Evolutionary conservation across 2,113 vertebrate species (phyloP).

Genomic region (Mobula hypostoma): DNA sequence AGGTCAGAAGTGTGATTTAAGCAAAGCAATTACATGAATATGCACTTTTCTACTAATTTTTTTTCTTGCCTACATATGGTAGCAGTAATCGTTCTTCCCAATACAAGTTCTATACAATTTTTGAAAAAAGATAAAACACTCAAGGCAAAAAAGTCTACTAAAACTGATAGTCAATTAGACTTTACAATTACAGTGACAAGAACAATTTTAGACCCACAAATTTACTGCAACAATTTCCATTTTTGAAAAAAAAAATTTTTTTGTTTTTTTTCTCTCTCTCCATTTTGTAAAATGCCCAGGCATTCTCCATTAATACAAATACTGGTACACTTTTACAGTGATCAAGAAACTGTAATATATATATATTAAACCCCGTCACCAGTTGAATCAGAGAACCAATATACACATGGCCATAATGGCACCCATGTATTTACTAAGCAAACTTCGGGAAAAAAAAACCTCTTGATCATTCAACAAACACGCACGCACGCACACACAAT

Average conservation of each 20-base stretch:
- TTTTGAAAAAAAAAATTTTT: conserved; percentile 57
- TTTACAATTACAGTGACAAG: conserved; percentile 98
- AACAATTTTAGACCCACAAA: conserved; percentile 97
- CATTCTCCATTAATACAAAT: conserved; percentile 99
- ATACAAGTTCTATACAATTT: conserved; percentile 80
- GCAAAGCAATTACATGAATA: conserved; percentile 72
- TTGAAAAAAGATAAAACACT: conserved; percentile 82
- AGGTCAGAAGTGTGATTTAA: conserved; percentile 78
- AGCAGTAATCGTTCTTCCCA: conserved; percentile 77
- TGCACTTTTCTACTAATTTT: conserved; percentile 73
- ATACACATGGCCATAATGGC: conserved; percentile 87
- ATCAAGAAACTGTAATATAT: conserved; percentile 97
- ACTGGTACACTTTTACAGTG: conserved; percentile 99
- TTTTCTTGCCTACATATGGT: conserved; percentile 57
- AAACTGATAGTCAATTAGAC: conserved; percentile 75
- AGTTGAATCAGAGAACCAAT: conserved; percentile 66
- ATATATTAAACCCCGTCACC: conserved; percentile 95
- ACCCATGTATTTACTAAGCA: conserved; percentile 82
- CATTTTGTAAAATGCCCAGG: conserved; percentile 96
- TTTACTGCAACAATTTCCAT: conserved; percentile 87
- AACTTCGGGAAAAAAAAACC: conserved; percentile 76
- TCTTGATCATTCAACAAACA: conserved; percentile 70
- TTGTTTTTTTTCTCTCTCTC: conserved; percentile 42
- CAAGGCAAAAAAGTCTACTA: conserved; percentile 97
- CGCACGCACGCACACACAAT: conserved; percentile 81